Base-by-base conservation (phyloP, 2,113 vertebrate species). In the Gnathonemus longibarbis region DNA sequence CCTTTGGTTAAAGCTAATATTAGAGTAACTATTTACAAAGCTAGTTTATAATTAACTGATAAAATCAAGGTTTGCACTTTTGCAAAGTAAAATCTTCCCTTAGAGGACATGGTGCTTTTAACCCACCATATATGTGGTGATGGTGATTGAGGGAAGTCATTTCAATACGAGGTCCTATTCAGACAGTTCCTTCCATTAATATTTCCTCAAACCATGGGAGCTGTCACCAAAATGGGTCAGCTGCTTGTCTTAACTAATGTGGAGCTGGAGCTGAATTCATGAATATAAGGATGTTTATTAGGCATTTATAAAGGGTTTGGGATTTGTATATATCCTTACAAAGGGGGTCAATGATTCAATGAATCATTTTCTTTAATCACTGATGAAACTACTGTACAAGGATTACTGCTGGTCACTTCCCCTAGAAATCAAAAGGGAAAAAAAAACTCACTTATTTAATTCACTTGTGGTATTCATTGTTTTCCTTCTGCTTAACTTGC, bases 181-280 rank as follows among this genome's bases (percentile, higher is more conserved):
- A 50, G 84, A 45, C 48, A 86, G 46, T 87, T 87, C 49, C 31
- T 19, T 56, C 48, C 85, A 52, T 52, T 39, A 48, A 42, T 50
- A 39, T 87, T 87, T 56, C 49, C 85, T 53, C 31, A 53, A 87
- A 87, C 85, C 31, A 31, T 87, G 85, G 85, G 83, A 35, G 85
- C 85, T 87, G 48, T 53, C 50, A 53, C 24, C 85, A 35, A 53
- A 87, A 87, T 53, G 48, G 85, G 49, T 87, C 49, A 87, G 85
- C 46, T 52, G 13, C 85, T 87, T 46, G n/a, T 31, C 21, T 46
- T 87, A 87, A 52, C 24, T 87, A 35, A 27, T 87, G 85, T 53
- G 48, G 24, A 19, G 85, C 85, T 56, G 85, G n/a, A 53, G 31
- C 49, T 84, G 83, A 84, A 48, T 84, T 84, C 19, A 84, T 45